Evolutionary conservation across 2,888 invertebrate species (phyloP), one percentile per base, ranked within the genome.

Genomic region (Acanthopleura granulata): DNA sequence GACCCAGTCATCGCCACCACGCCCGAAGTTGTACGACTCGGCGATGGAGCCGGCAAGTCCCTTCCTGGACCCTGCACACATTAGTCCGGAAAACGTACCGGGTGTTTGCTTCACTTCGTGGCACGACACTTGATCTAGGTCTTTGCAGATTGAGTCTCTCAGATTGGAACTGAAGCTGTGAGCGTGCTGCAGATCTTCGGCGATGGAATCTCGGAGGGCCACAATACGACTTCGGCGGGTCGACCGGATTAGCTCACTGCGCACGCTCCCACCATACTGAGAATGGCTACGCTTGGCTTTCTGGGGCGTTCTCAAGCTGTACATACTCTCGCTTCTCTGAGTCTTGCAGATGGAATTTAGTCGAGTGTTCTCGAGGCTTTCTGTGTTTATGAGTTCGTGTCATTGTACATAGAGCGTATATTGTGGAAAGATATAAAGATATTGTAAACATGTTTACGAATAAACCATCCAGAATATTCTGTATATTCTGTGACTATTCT

Each of bases 31-130:
- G 76, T 85, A 86, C 11, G 84, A 84, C 70, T 83, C 79, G 16
- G 84, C 84, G 25, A 87, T 85, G 16, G 86, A 85, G 15, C 83
- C 85, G 3, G 83, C 85, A 15, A 87, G 79, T 61, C 85, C 85
- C 50, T 84, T 81, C 14, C 76, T 76, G n/a, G 62, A 69, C 4
- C 49, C 50, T n/a, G 66, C 16, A 27, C 69, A 62, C 15, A 22
- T 11, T 18, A 18, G 18, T 27, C 29, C 30, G 16, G 25, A 1
- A 22, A n/a, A 57, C 57, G n/a, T 50, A 49, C 14, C 30, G n/a
- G 22, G 57, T n/a, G 57, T n/a, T 57, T 22, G n/a, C 6, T 27
- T 22, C 27, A 27, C 25, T 1, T 66, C 66, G 27, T 27, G n/a
- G n/a, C 22, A 49, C 4, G 66, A 27, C 0, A 73, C 16, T 16